These are phyloP conservation scores for Machimus atricapillus DNA, from an alignment of 2,888 invertebrate genomes.

Conservation along the genomic window DNA sequence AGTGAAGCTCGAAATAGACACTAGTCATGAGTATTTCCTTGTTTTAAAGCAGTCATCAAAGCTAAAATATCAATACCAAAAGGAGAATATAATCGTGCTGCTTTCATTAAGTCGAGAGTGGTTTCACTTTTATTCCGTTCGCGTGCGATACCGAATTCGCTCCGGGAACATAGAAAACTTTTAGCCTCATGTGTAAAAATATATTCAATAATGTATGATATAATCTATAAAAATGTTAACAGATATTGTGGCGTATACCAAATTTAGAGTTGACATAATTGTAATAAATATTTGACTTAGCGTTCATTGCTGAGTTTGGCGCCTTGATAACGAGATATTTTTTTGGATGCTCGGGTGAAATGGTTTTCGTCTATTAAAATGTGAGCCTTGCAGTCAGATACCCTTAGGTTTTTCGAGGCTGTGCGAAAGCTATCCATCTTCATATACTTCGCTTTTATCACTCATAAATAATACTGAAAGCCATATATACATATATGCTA, in stretches of 20 bases:
- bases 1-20: no score
- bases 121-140: not conserved
- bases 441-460: conserved; percentile 42
- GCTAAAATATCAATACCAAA: not conserved
- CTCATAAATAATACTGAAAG: conserved; percentile 39
- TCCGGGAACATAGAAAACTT: not conserved
- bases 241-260: not conserved
- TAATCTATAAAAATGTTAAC: not conserved
- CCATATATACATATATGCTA: conserved; percentile 2
- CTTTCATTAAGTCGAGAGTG: not conserved
- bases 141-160: not conserved
- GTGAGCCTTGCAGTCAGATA: not conserved
- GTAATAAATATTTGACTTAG: not conserved
- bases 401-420: not conserved
- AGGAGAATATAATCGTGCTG: not conserved
- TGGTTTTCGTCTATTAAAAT: not conserved
- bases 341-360: not conserved
- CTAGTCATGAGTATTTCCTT: not conserved
- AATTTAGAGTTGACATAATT: not conserved
- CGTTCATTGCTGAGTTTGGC: not conserved
- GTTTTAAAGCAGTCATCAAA: not conserved
- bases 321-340: not conserved
- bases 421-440: conserved; percentile 34
- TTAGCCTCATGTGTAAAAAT: not conserved
- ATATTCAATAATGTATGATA: conserved; percentile 5